These are phyloP conservation scores for Sturnus vulgaris DNA, from an alignment of 2,113 vertebrate genomes.

Conservation along the genomic window DNA sequence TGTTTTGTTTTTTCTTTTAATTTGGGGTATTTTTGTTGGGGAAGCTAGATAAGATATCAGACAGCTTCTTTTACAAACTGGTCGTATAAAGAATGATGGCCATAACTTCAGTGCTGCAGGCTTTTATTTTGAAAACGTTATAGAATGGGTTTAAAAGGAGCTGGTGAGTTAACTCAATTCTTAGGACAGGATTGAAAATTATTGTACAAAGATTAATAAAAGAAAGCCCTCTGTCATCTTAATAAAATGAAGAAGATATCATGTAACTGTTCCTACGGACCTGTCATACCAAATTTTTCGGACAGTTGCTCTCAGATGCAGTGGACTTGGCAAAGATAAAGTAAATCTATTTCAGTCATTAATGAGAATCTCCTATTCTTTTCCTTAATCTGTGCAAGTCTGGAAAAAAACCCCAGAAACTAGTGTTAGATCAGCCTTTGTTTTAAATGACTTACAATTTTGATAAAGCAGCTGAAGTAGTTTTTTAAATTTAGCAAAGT, in stretches of 20 bases:
- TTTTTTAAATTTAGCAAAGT: slow-evolving; percentile 14
- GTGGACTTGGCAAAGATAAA: not conserved
- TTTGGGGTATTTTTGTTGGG: fast-evolving
- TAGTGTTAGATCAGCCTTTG: not conserved
- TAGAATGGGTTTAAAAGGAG: not conserved
- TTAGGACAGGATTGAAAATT: not conserved
- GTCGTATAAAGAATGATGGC: not conserved
- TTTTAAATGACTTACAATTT: not conserved
- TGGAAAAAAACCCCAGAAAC: not conserved
- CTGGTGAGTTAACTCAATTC: not conserved
- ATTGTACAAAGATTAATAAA: not conserved
- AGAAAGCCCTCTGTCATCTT: not conserved
- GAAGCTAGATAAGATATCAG: not conserved
- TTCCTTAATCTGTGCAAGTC: not conserved
- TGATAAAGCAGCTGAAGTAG: not conserved
- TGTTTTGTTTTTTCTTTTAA: not conserved
- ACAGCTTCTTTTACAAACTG: not conserved
- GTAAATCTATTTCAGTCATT: not conserved
- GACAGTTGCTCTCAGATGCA: not conserved
- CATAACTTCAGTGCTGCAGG: not conserved
- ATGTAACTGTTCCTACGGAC: not conserved
- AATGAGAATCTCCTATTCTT: not conserved
- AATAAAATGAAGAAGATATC: not conserved
- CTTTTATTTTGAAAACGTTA: not conserved
- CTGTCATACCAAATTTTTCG: not conserved